Evolutionary conservation across 2,888 invertebrate species (phyloP).

Genomic region (Desoria tigrina): DNA sequence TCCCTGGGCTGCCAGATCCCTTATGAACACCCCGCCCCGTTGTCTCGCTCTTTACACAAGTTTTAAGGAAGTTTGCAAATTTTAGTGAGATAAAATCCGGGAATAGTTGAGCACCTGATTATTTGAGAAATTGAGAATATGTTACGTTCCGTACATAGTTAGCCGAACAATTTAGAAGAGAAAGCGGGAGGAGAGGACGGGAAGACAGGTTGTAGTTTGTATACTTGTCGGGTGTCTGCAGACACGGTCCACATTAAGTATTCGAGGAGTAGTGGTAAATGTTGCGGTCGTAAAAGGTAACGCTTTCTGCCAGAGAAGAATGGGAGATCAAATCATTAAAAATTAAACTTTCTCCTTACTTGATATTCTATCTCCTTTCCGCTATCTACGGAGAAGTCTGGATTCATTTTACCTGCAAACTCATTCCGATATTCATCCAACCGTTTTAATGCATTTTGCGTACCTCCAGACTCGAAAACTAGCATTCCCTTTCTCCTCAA

Average conservation of each 20-base stretch:
- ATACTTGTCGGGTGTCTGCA: conserved; percentile 21
- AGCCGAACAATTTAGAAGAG: conserved; percentile 12
- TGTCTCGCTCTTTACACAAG: too few relatives aligned
- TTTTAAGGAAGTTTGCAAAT: conserved; percentile 6
- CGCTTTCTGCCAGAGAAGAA: conserved; percentile 48
- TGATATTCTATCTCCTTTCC: conserved; percentile 10
- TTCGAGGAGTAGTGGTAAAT: conserved; percentile 49
- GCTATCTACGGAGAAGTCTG: conserved; percentile 10
- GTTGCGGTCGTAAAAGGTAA: conserved; percentile 54
- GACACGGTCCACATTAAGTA: conserved; percentile 42
- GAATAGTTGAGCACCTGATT: conserved; percentile 20
- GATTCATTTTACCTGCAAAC: conserved; percentile 42
- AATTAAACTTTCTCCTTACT: conserved; percentile 39
- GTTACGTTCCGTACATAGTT: conserved; percentile 4
- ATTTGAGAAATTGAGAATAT: conserved; percentile 17
- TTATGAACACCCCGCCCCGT: too few relatives aligned
- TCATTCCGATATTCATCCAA: conserved; percentile 19
- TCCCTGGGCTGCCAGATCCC: too few relatives aligned
- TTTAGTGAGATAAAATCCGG: conserved; percentile 15
- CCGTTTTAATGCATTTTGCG: conserved; percentile 17
- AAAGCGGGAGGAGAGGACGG: neutral
- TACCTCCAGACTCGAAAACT: too few relatives aligned
- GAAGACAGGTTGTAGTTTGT: conserved; percentile 7
- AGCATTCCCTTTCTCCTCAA: too few relatives aligned
- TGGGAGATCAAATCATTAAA: conserved; percentile 52